Base-by-base conservation (phyloP, 2,113 vertebrate genomes). In the Istiophorus platypterus region DNA sequence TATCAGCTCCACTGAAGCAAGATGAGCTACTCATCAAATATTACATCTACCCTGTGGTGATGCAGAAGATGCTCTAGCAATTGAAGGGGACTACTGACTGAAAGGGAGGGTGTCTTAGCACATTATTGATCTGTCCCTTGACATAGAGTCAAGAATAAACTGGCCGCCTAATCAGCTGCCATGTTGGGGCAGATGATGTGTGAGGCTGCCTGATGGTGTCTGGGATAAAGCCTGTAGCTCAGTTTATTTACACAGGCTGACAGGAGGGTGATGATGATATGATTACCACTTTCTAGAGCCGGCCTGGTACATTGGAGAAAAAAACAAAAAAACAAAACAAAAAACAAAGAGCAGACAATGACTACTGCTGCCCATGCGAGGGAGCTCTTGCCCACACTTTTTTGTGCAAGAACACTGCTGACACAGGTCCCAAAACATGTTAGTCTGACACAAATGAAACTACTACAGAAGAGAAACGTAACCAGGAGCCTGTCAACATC, bases 351-450 rank as follows among this genome's bases (percentile, higher is more conserved):
- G 71, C 8, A 45, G 41, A 81, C 66, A 88, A 75, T 87, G 63
- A 37, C 64, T 2, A 11, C 41, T 61, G 63, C 22, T 72, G 81
- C 9, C 89, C 93, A 93, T 66, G 58, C 59, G 93, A 75, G 92
- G 93, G 93, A 64, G 91, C 92, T 84, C 29, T 85, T 79, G 7
- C 13, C 82, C 85, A 79, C 29, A 4, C n/a, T 47, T 80, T 29
- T 67, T 58, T 79, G n/a, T 51, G 22, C 47, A 13, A 31, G 12
- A 39, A 22, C 11, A 26, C 22, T n/a, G 34, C 34, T 45, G 66
- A 26, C 61, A 51, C 7, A 54, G 39, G 22, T 59, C 18, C 22
- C 2, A 49, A 63, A 67, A 68, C 39, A 52, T 26, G 20, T 34
- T 10, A 27, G 6, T 73, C 27, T 58, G 27, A 61, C 58, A 76